Base-by-base conservation (phyloP, 2,797 vertebrate species). In the Squalus acanthias region DNA sequence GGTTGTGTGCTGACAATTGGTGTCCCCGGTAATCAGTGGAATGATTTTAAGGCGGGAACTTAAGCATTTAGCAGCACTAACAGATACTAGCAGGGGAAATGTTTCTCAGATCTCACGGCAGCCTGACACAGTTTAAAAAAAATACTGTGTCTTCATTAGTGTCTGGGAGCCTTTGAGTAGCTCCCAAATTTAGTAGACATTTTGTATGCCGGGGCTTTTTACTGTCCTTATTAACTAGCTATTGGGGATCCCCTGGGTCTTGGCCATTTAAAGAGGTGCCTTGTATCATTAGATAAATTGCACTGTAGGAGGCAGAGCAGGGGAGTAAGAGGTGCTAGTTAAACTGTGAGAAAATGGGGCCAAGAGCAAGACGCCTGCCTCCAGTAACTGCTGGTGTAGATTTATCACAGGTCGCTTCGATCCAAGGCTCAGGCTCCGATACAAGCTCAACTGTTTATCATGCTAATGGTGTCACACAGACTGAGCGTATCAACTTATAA, bases 341-440 rank as follows among this genome's bases (percentile, higher is more conserved):
- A 97, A 97, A 98, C 98, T 97, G 97, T 97, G 97, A 97, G 96
- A 97, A 95, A 95, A 95, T 76, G 70, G 69, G 69, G 94, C 94
- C 94, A 74, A 95, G 94, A 57, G 70, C 94, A 60, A 53, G 26
- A 46, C 69, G 72, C 94, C 94, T 95, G 70, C 69, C 70, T 74
- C 46, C 94, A 95, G 70, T 95, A 95, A 95, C 94, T 95, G 94
- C 97, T 98, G 98, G 98, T 98, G 97, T 96, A 96, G 98, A 97
- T 98, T 98, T 97, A 98, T 98, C 98, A 98, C 98, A 97, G 97
- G 97, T 97, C 97, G 97, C 98, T 98, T 98, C 98, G 98, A 98
- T 98, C 98, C 97, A 96, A 95, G 96, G 97, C 98, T 98, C 98
- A 98, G 97, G 96, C 96, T 97, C 97, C 98, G 98, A 98, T 98